These are phyloP conservation scores for Caerostris darwini DNA, from an alignment of 1,140 invertebrate genomes.

Conservation along the genomic window DNA sequence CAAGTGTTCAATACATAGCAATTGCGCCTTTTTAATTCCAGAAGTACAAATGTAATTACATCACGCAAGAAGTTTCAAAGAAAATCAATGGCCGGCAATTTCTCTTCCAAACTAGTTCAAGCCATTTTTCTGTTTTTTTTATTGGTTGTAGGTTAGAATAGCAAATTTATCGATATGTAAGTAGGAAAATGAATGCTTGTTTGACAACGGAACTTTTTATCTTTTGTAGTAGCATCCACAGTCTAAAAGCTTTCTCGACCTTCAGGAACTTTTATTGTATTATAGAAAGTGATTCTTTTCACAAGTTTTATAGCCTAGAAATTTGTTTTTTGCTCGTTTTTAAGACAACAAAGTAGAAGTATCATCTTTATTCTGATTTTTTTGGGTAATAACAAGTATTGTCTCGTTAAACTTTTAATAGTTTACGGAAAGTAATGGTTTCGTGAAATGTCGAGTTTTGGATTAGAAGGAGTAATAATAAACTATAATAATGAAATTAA, in stretches of 20 bases:
- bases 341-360: no score
- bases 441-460: no score
- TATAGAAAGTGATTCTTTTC: no score
- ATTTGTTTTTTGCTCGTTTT: no score
- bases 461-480: no score
- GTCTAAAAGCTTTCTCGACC: neutral
- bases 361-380: no score
- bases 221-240: neutral
- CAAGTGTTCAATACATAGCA: neutral
- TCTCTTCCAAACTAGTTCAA: neutral
- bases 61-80: neutral
- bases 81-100: neutral
- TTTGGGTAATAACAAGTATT: no score
- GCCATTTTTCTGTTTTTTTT: no score
- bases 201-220: neutral
- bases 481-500: no score
- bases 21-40: neutral
- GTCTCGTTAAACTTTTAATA: no score
- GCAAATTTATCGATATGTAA: conserved; percentile 22
- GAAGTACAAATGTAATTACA: neutral
- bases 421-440: no score
- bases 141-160: neutral
- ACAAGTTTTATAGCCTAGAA: no score
- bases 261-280: neutral
- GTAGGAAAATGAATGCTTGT: neutral